Conservation (phyloP, 2,113 vertebrate species). For the Garra rufa region DNA sequence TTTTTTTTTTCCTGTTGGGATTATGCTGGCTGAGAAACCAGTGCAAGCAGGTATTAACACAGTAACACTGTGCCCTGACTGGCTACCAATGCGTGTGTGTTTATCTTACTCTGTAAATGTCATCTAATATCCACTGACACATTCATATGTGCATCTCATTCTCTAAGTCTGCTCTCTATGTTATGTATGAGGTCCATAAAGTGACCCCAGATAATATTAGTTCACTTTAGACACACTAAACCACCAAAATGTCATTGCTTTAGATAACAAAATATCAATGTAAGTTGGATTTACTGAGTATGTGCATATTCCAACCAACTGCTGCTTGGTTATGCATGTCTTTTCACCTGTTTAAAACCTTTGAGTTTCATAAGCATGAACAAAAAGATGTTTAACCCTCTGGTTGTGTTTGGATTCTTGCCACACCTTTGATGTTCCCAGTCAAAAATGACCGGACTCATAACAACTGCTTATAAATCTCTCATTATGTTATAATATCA, state of each 20-base stretch:
- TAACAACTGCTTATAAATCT: no score
- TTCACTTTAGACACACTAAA: neutral
- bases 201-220: neutral
- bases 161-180: neutral
- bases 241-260: neutral
- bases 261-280: neutral
- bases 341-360: neutral
- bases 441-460: no score
- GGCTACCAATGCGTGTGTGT: slow-evolving; percentile 12
- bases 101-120: neutral
- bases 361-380: neutral
- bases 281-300: no score
- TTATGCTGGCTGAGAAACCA: slow-evolving; percentile 63
- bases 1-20: slow-evolving; percentile 52
- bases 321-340: neutral
- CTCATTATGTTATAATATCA: no score
- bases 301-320: neutral
- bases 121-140: neutral
- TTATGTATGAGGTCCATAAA: neutral
- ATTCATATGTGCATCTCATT: neutral
- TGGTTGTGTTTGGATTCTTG: no score
- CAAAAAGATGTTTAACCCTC: no score
- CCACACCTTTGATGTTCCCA: no score
- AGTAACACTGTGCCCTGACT: slow-evolving; percentile 58
- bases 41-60: slow-evolving; percentile 69